phyloP scores from a whole-genome alignment of 2,113 vertebrate genomes.

The Esox niger region DNA sequence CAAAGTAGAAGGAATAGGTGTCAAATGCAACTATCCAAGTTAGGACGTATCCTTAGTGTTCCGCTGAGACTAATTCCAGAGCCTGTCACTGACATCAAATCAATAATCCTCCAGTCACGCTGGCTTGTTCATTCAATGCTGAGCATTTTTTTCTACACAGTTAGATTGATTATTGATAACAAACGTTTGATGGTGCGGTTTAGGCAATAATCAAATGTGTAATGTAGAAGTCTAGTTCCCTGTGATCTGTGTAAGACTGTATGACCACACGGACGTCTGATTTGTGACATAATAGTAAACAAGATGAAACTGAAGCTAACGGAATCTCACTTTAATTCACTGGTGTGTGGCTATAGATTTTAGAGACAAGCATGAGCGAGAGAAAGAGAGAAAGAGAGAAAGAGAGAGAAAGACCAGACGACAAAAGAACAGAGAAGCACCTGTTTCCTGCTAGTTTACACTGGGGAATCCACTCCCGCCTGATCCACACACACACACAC shows the following conservation, averaged over 20 bases:
- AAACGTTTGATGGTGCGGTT: conserved; percentile 56
- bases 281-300: conserved; percentile 34
- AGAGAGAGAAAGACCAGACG: neutral
- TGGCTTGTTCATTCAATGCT: conserved; percentile 59
- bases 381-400: neutral
- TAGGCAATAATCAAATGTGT: conserved; percentile 53
- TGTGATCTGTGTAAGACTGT: conserved; percentile 44
- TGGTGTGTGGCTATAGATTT: conserved; percentile 9
- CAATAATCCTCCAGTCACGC: conserved; percentile 67
- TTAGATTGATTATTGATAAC: conserved; percentile 64
- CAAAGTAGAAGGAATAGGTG: conserved; percentile 67
- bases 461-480: neutral
- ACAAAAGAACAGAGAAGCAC: conserved; percentile 21
- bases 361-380: too few relatives aligned
- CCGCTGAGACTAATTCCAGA: conserved; percentile 55
- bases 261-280: conserved; percentile 42
- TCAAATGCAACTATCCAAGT: conserved; percentile 71
- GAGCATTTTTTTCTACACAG: conserved; percentile 57
- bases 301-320: too few relatives aligned
- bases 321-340: conserved; percentile 21
- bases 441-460: conserved; percentile 1
- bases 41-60: conserved; percentile 66
- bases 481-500: neutral
- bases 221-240: conserved; percentile 44
- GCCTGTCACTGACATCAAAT: conserved; percentile 66